Percentiles rank a stretch among this genome's conserved stretches.
phyloP scores from a whole-genome alignment of 2,113 vertebrate species.

The Murina feae region DNA sequence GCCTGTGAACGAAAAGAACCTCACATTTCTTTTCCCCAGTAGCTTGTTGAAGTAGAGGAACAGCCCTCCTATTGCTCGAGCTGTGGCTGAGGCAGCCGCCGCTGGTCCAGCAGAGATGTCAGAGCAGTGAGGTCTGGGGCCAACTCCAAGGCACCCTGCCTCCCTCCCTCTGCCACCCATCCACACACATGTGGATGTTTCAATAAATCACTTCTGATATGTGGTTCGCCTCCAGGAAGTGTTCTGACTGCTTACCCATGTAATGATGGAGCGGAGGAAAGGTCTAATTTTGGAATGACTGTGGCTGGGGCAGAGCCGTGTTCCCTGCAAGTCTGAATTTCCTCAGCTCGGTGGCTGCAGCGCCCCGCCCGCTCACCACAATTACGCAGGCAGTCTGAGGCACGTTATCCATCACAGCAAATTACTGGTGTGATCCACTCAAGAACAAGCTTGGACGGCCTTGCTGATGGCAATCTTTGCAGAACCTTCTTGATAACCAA shows the following conservation, averaged over 20 bases:
- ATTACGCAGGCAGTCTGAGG: conserved; percentile 28
- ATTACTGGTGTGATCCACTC: conserved; percentile 11
- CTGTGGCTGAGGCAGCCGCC: neutral
- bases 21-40: neutral
- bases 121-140: neutral
- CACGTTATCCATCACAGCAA: conserved; percentile 55
- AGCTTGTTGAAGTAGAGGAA: neutral
- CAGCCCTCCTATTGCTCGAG: neutral
- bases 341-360: neutral
- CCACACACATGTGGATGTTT: conserved; percentile 46
- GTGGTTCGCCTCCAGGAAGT: conserved; percentile 69
- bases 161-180: neutral
- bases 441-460: neutral
- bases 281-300: conserved; percentile 67
- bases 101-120: neutral
- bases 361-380: conserved; percentile 32
- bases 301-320: conserved; percentile 34
- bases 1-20: neutral
- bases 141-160: neutral
- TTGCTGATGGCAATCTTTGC: conserved; percentile 37
- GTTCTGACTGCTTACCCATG: conserved; percentile 58
- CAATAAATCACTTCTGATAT: conserved; percentile 73
- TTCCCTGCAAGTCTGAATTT: conserved; percentile 59
- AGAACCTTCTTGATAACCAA: conserved; percentile 20
- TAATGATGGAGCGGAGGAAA: conserved; percentile 75